Evolutionary conservation across 2,113 vertebrate genomes (phyloP).

Genomic region (Poicephalus meyeri): DNA sequence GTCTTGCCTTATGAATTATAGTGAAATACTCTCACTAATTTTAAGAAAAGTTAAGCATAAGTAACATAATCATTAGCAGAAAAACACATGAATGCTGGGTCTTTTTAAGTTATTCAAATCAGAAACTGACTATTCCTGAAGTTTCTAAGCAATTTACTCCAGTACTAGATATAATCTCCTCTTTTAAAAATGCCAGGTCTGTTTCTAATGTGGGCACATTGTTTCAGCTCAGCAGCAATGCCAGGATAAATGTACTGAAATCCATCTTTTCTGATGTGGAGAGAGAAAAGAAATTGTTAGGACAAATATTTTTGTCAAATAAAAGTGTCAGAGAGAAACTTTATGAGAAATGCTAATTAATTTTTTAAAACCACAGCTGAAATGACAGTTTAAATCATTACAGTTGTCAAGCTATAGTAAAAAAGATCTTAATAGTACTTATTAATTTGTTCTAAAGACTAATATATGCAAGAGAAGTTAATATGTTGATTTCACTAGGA

Average conservation of each 20-base stretch:
- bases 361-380: not conserved
- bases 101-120: not conserved
- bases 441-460: not conserved
- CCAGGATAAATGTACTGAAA: not conserved
- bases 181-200: not conserved
- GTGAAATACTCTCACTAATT: not conserved
- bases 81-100: accelerated
- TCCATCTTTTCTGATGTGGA: not conserved
- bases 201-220: not conserved
- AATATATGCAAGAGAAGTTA: not conserved
- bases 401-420: not conserved
- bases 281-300: not conserved
- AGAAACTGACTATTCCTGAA: not conserved
- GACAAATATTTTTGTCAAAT: not conserved
- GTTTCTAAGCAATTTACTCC: not conserved
- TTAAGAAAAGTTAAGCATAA: not conserved
- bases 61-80: not conserved
- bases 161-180: not conserved
- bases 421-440: not conserved
- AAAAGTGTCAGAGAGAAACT: not conserved
- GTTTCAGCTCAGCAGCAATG: not conserved
- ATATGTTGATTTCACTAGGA: not conserved
- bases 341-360: not conserved
- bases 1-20: not conserved
- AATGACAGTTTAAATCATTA: not conserved